These are phyloP conservation scores for Haliclystus octoradiatus DNA, from an alignment of 30 jellyfish, hydroid and myxozoan species.

Conservation along the genomic window DNA sequence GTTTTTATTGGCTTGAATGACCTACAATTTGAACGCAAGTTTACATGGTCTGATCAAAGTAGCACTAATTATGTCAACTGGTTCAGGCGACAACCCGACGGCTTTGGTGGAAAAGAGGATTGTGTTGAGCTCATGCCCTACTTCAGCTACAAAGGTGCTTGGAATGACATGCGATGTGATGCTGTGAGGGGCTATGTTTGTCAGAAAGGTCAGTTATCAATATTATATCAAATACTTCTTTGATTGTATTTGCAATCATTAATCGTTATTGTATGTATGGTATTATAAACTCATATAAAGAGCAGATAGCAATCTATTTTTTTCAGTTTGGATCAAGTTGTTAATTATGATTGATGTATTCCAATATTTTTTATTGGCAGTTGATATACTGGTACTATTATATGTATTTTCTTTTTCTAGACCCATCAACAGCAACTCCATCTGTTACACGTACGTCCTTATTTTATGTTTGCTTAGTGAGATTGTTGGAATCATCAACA, in stretches of 20 bases:
- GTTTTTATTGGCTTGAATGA: conserved; percentile 74
- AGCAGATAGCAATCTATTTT: too few relatives aligned
- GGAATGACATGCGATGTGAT: conserved; percentile 77
- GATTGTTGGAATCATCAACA: too few relatives aligned
- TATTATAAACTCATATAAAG: too few relatives aligned
- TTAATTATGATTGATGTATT: too few relatives aligned
- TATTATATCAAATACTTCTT: too few relatives aligned
- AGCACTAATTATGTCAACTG: conserved; percentile 56
- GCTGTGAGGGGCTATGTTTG: conserved; percentile 60
- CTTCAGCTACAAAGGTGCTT: conserved; percentile 43
- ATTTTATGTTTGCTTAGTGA: too few relatives aligned
- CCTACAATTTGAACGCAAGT: conserved; percentile 42
- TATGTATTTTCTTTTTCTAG: conserved; percentile 9
- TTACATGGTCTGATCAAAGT: conserved; percentile 88
- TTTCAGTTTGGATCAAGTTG: too few relatives aligned
- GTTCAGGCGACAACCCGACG: conserved; percentile 67
- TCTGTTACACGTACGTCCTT: conserved; percentile 7
- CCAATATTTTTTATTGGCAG: not conserved
- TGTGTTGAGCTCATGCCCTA: conserved; percentile 75
- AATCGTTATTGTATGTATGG: too few relatives aligned
- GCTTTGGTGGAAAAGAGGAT: conserved; percentile 63
- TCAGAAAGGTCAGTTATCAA: conserved; percentile 40
- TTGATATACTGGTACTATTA: not conserved
- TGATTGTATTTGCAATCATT: too few relatives aligned
- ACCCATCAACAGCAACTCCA: conserved; percentile 17